A percentile compares a stretch with the other conserved stretches of the same genome.
phyloP scores from a whole-genome alignment of 2,113 vertebrate genomes.

The Numenius arquata region DNA sequence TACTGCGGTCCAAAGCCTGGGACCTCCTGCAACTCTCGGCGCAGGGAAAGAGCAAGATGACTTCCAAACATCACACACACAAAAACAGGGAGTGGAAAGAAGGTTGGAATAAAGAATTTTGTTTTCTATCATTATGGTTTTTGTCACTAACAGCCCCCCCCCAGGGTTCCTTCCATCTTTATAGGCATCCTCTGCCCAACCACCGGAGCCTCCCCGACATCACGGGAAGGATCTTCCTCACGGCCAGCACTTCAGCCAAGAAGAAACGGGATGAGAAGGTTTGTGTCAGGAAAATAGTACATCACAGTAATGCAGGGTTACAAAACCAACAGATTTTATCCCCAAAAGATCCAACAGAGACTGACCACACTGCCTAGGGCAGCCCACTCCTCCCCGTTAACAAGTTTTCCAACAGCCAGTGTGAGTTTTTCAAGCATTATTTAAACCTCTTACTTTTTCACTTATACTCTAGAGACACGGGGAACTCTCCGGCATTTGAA shows the following conservation, averaged over 20 bases:
- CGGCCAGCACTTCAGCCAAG: not conserved
- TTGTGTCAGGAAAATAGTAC: not conserved
- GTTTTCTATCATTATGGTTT: not conserved
- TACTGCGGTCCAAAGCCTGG: rapidly evolving
- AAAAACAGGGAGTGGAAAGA: rapidly evolving
- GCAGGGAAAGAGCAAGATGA: not conserved
- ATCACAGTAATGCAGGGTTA: rapidly evolving
- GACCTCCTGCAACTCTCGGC: not conserved
- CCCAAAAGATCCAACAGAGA: no score
- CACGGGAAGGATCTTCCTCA: not conserved
- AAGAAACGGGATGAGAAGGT: rapidly evolving
- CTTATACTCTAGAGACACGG: not conserved
- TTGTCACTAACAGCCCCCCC: no score
- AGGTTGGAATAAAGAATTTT: not conserved
- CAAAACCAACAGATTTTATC: not conserved
- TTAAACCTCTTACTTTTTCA: not conserved
- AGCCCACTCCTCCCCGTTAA: not conserved
- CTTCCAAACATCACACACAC: no score
- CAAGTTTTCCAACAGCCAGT: not conserved
- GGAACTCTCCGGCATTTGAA: not conserved
- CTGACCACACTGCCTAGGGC: rapidly evolving
- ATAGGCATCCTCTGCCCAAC: not conserved
- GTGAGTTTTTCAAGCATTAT: rapidly evolving
- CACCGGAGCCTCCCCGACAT: no score
- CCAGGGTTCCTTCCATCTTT: not conserved